Percentiles rank a stretch among this genome's conserved stretches.
phyloP scores from a whole-genome alignment of 2,888 invertebrate species.

The Gymnocheta viridis region DNA sequence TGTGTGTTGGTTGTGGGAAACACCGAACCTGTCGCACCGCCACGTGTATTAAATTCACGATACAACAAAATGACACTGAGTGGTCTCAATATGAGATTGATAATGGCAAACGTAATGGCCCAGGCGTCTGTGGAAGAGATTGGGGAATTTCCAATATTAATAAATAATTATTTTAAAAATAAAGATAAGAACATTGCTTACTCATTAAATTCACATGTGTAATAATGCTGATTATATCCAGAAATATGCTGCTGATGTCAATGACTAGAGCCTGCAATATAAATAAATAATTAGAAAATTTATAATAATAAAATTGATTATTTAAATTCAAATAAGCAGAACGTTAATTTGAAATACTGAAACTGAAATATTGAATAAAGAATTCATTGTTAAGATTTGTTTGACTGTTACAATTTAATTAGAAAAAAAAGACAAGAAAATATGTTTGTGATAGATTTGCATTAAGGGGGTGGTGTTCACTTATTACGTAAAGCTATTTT shows the following conservation, averaged over 20 bases:
- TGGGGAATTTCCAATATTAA: neutral
- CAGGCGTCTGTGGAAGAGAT: constrained; percentile 78
- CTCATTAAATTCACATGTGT: constrained; percentile 78
- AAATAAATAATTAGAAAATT: constrained; percentile 29
- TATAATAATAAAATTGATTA: neutral
- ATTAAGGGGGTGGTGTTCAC: neutral
- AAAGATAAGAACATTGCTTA: constrained; percentile 73
- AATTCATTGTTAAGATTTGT: neutral
- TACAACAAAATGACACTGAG: constrained; percentile 79
- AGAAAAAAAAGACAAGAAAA: neutral
- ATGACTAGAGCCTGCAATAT: constrained; percentile 81
- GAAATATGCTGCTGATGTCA: constrained; percentile 80
- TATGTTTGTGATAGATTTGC: too few relatives aligned
- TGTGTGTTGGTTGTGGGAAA: constrained; percentile 78
- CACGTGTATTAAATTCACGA: constrained; percentile 80
- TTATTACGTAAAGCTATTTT: too few relatives aligned
- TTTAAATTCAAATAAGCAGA: constrained; percentile 44
- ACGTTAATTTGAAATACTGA: neutral
- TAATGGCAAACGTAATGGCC: constrained; percentile 80
- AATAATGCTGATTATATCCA: constrained; percentile 81
- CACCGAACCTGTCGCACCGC: constrained; percentile 79
- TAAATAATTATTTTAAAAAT: neutral
- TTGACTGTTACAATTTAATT: neutral
- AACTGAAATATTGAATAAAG: neutral
- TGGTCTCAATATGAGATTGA: constrained; percentile 80